phyloP scores from a whole-genome alignment of 2,113 vertebrate genomes.

The Chrysochloris asiatica region DNA sequence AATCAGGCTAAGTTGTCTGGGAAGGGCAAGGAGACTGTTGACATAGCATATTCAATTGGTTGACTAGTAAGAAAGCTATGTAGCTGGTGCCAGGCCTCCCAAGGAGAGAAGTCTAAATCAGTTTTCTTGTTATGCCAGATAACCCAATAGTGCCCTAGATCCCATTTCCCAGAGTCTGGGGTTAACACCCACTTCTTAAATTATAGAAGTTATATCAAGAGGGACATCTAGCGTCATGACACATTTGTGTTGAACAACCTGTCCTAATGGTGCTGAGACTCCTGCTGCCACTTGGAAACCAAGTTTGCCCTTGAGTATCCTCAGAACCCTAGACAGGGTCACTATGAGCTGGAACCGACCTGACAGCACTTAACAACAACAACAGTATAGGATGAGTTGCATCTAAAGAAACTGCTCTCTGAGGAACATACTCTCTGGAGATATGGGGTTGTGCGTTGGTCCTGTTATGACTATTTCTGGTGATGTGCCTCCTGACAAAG shows the following conservation, averaged over 20 bases:
- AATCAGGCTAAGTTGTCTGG: slow-evolving; percentile 31
- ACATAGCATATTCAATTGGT: neutral
- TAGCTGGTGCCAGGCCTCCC: slow-evolving; percentile 9
- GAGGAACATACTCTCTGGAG: slow-evolving; percentile 28
- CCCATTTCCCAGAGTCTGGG: slow-evolving; percentile 2
- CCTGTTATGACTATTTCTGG: neutral
- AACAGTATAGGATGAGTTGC: no score
- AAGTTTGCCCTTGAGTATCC: no score
- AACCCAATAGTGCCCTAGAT: neutral
- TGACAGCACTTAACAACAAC: no score
- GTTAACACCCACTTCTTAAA: slow-evolving; percentile 30
- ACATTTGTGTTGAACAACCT: neutral
- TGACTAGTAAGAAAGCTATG: neutral
- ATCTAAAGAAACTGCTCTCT: slow-evolving; percentile 15
- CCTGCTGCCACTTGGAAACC: neutral
- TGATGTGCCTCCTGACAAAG: slow-evolving; percentile 7
- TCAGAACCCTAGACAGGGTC: no score
- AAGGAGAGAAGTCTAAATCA: slow-evolving; percentile 27
- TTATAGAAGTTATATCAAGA: slow-evolving; percentile 20
- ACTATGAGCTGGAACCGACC: neutral
- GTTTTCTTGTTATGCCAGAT: neutral
- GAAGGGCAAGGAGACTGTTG: neutral
- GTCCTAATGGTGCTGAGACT: neutral
- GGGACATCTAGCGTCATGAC: neutral
- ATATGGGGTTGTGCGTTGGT: neutral